Conservation (phyloP, 2,888 invertebrate genomes). For the Drosophila anceps region DNA sequence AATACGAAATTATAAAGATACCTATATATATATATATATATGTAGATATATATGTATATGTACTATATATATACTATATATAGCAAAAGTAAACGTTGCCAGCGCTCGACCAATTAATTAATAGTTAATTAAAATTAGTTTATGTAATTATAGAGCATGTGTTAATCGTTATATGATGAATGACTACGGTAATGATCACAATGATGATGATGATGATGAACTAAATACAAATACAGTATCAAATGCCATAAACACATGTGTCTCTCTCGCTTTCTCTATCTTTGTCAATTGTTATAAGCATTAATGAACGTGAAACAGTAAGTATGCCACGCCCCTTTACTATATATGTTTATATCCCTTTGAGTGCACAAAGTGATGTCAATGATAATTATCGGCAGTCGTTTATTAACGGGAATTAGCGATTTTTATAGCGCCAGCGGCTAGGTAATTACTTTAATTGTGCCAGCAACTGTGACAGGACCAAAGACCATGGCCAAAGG, state of each 20-base stretch:
- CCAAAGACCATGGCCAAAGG: conserved; percentile 15
- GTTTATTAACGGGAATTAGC: conserved; percentile 62
- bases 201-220: conserved; percentile 35
- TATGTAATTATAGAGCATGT: conserved; percentile 77
- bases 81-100: conserved; percentile 58
- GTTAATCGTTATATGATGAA: conserved; percentile 73
- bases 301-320: conserved; percentile 38
- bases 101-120: conserved; percentile 80
- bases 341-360: neutral
- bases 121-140: conserved; percentile 77
- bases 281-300: conserved; percentile 24
- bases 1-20: conserved; percentile 14
- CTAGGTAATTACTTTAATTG: conserved; percentile 73
- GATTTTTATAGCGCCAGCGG: conserved; percentile 58
- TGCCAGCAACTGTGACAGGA: conserved; percentile 35
- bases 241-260: conserved; percentile 52
- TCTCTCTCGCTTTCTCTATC: neutral
- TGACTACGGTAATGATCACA: conserved; percentile 24
- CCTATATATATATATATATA: conserved; percentile 10
- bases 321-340: conserved; percentile 20
- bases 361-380: conserved; percentile 52
- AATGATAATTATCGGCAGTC: conserved; percentile 66
- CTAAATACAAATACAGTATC: conserved; percentile 71
- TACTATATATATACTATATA: conserved; percentile 14
- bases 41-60: neutral